Evolutionary conservation across 2,888 invertebrate species (phyloP).

Genomic region (Himalopsyche tibetana): DNA sequence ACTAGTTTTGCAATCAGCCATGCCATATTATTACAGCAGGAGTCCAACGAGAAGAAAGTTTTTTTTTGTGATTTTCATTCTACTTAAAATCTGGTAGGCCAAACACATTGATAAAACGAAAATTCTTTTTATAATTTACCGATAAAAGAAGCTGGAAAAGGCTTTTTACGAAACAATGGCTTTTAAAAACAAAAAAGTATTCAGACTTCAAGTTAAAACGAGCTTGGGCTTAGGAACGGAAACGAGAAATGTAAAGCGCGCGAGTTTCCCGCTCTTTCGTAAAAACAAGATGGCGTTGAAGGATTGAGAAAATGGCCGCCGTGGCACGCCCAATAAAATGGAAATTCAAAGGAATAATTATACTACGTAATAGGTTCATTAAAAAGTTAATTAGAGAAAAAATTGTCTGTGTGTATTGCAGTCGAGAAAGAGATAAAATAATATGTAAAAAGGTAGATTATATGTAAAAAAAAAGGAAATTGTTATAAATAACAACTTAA

Average conservation of each 20-base stretch:
- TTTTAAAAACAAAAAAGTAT: conserved; percentile 32
- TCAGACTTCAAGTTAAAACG: conserved; percentile 24
- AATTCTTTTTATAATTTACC: conserved; percentile 4
- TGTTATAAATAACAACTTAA: too few relatives aligned
- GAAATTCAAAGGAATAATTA: neutral
- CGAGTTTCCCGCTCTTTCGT: conserved; percentile 34
- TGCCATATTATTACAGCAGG: too few relatives aligned
- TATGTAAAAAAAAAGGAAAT: too few relatives aligned
- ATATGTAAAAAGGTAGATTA: too few relatives aligned
- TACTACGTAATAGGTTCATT: neutral
- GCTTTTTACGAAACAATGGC: conserved; percentile 38
- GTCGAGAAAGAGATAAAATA: too few relatives aligned
- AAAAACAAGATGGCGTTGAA: conserved; percentile 9
- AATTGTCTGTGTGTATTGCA: too few relatives aligned
- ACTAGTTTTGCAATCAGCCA: too few relatives aligned
- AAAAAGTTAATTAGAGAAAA: too few relatives aligned
- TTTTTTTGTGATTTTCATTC: too few relatives aligned
- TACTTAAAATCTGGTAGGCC: too few relatives aligned
- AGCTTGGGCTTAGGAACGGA: conserved; percentile 5
- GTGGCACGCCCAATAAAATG: conserved; percentile 27
- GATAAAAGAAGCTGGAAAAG: conserved; percentile 16
- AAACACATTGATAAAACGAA: neutral
- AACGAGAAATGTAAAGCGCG: conserved; percentile 36
- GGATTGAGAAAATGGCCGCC: conserved; percentile 25
- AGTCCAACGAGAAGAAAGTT: too few relatives aligned